Evolutionary conservation across 2,113 vertebrate species (phyloP).

Genomic region (Menura novaehollandiae): DNA sequence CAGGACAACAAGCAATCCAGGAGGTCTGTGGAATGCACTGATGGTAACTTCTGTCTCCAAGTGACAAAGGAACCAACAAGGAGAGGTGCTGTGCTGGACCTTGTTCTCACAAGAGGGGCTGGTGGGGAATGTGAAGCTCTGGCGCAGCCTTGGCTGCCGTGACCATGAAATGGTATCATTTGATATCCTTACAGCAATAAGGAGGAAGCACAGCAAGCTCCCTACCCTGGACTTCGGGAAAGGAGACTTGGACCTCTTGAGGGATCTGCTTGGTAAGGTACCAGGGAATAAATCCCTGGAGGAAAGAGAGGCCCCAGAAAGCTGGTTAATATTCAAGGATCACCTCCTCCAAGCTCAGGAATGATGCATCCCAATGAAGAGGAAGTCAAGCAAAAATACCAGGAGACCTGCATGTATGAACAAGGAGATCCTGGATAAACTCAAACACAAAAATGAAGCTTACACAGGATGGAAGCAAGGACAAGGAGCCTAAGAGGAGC

Average conservation of each 20-base stretch:
- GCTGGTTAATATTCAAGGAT: background rate
- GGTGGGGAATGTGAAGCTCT: background rate
- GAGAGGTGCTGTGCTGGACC: background rate
- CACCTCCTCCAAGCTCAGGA: accelerated
- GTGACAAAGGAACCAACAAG: background rate
- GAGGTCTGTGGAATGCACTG: background rate
- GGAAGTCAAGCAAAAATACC: background rate
- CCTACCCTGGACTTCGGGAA: background rate
- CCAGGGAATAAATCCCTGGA: background rate
- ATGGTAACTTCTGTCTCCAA: background rate
- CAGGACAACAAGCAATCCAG: background rate
- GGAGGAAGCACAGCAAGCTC: background rate
- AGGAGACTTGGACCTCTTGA: background rate
- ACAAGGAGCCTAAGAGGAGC: background rate
- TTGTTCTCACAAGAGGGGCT: background rate
- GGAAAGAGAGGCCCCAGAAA: background rate
- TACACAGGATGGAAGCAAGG: background rate
- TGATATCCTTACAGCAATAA: background rate
- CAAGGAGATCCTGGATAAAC: background rate
- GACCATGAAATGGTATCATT: background rate
- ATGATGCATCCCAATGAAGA: background rate
- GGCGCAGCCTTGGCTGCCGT: background rate
- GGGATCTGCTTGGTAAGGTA: background rate
- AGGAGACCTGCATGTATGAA: background rate
- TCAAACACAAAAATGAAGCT: background rate